Percentiles rank a stretch among this genome's conserved stretches.
phyloP scores from a whole-genome alignment of 1,140 invertebrate genomes.

The Subanguina moxae region DNA sequence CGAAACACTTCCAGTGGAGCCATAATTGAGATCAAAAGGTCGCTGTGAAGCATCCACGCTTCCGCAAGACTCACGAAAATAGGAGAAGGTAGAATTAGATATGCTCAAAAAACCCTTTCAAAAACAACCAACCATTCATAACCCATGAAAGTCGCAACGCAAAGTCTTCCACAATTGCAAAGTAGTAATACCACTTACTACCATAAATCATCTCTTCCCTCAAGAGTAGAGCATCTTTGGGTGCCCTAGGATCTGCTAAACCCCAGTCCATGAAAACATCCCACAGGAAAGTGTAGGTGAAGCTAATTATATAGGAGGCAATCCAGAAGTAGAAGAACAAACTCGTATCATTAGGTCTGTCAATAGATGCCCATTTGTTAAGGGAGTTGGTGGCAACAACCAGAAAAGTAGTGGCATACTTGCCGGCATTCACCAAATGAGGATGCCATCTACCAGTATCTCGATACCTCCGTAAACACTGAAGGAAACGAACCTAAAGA shows the following conservation, averaged over 20 bases:
- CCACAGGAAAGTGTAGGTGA: slow-evolving; percentile 75
- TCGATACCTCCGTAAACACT: slow-evolving; percentile 85
- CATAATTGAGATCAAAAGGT: slow-evolving; percentile 81
- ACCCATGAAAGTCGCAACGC: slow-evolving; percentile 85
- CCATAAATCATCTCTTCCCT: slow-evolving; percentile 70
- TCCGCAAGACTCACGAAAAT: slow-evolving; percentile 70
- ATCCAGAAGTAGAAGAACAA: slow-evolving; percentile 58
- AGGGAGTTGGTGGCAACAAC: slow-evolving; percentile 68
- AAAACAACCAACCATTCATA: slow-evolving; percentile 67
- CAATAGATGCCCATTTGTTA: slow-evolving; percentile 61
- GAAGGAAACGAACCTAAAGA: slow-evolving; percentile 91
- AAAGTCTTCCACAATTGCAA: slow-evolving; percentile 92
- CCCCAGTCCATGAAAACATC: slow-evolving; percentile 99
- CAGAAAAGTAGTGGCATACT: slow-evolving; percentile 95
- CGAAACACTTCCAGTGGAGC: slow-evolving; percentile 90
- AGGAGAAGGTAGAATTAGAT: not conserved
- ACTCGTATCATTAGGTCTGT: slow-evolving; percentile 36
- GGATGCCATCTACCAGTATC: slow-evolving; percentile 77
- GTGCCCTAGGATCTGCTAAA: slow-evolving; percentile 77
- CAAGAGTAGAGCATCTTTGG: slow-evolving; percentile 68
- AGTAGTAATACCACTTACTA: slow-evolving; percentile 78
- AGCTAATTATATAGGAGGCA: slow-evolving; percentile 53
- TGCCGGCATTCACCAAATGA: slow-evolving; percentile 91
- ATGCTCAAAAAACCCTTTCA: not conserved
- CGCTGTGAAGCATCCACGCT: slow-evolving; percentile 72